Conservation (phyloP, 2,797 vertebrate genomes). For the Prunella strophiata region DNA sequence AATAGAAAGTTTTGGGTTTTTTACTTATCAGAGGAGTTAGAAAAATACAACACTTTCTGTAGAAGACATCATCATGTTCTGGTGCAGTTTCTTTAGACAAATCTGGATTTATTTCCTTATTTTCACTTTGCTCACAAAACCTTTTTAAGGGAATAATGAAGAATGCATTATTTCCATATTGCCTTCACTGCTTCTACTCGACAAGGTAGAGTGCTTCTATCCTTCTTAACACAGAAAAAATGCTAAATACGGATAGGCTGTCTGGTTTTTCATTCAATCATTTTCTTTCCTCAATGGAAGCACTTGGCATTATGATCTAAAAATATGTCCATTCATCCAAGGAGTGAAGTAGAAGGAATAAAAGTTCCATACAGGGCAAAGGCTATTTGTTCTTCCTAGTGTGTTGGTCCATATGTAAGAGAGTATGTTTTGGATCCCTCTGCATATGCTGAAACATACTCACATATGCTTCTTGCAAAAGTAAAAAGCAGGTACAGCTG, state of each 20-base stretch:
- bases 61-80: neutral
- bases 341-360: neutral
- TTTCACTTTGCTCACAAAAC: neutral
- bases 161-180: neutral
- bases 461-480: neutral
- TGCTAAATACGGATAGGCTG: neutral
- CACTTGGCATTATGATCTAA: neutral
- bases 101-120: neutral
- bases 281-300: neutral
- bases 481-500: neutral
- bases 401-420: neutral
- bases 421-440: neutral
- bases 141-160: neutral
- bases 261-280: neutral
- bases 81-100: neutral
- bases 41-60: neutral
- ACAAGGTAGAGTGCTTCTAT: neutral
- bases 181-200: neutral
- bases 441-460: neutral
- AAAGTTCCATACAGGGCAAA: neutral
- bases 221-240: neutral
- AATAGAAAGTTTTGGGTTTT: neutral
- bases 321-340: neutral
- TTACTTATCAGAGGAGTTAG: neutral
- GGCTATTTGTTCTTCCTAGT: neutral